Conservation (phyloP, 37 sponge, comb jelly and placozoan species). For the Chondrilla cf. caribensis region DNA sequence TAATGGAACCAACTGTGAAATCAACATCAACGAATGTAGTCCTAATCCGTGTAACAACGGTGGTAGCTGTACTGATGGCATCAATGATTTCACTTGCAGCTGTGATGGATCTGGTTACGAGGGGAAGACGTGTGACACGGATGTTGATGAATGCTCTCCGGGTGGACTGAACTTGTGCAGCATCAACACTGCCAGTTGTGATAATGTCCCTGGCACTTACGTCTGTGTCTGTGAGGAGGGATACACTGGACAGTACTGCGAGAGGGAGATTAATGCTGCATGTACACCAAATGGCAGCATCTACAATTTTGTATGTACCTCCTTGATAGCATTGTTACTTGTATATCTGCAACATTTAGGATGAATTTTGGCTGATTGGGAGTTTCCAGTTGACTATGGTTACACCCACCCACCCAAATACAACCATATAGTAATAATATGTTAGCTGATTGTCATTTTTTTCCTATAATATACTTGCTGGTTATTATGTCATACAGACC, state of each 20-base stretch:
- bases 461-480: no score
- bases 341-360: no score
- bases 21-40: constrained; percentile 30
- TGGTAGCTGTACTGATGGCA: constrained; percentile 29
- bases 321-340: no score
- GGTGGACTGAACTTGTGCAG: neutral
- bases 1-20: constrained; percentile 19
- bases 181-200: constrained; percentile 24
- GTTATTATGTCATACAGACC: no score
- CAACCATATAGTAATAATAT: no score
- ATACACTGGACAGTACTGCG: constrained; percentile 34
- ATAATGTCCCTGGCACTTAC: constrained; percentile 12
- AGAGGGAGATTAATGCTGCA: constrained; percentile 29
- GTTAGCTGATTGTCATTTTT: no score
- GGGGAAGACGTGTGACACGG: neutral
- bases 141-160: constrained; percentile 31
- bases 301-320: no score
- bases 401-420: no score
- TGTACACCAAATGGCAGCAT: no score
- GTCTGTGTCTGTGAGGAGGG: constrained; percentile 27
- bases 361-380: no score
- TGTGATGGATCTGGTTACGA: neutral
- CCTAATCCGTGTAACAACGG: constrained; percentile 39
- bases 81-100: neutral
- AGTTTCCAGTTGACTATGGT: no score